These are phyloP conservation scores for Drosophila virilis DNA, from an alignment of 1,140 invertebrate genomes.

Conservation along the genomic window DNA sequence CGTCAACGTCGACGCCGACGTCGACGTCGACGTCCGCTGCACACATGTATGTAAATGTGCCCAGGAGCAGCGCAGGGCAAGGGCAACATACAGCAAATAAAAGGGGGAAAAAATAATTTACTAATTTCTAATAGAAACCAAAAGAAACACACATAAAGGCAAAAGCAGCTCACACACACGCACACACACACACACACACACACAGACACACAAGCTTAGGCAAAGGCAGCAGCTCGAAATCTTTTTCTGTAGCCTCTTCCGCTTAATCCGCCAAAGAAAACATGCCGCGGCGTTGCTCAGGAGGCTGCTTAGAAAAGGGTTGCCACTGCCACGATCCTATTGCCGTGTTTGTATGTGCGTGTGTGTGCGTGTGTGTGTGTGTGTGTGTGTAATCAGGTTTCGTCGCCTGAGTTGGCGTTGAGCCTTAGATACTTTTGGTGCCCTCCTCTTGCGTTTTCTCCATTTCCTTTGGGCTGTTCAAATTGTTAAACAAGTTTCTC, in stretches of 20 bases:
- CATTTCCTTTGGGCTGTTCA: conserved; percentile 28
- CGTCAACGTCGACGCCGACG: conserved; percentile 13
- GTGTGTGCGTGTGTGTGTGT: conserved; percentile 8
- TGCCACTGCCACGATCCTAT: conserved; percentile 16
- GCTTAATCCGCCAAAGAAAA: conserved; percentile 76
- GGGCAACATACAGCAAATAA: conserved; percentile 22
- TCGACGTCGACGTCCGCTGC: not conserved
- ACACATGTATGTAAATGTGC: too few species aligned
- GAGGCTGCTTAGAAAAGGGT: conserved; percentile 66
- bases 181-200: conserved; percentile 11
- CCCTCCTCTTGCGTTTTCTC: conserved; percentile 20
- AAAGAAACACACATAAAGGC: conserved; percentile 16
- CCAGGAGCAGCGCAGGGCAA: conserved; percentile 3
- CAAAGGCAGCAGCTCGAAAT: conserved; percentile 33
- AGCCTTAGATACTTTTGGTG: conserved; percentile 56
- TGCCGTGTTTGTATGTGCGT: conserved; percentile 4
- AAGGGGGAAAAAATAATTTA: conserved; percentile 29
- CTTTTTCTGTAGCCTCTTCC: conserved; percentile 70
- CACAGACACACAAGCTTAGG: conserved; percentile 5
- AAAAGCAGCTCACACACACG: conserved; percentile 28
- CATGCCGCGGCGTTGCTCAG: conserved; percentile 61
- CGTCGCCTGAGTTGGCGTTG: conserved; percentile 52
- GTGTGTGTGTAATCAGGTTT: conserved; percentile 40
- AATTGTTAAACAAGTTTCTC: conserved; percentile 72
- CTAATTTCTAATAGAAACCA: conserved; percentile 42